Conservation (phyloP, 2,113 vertebrate species). For the Oceanites oceanicus region DNA sequence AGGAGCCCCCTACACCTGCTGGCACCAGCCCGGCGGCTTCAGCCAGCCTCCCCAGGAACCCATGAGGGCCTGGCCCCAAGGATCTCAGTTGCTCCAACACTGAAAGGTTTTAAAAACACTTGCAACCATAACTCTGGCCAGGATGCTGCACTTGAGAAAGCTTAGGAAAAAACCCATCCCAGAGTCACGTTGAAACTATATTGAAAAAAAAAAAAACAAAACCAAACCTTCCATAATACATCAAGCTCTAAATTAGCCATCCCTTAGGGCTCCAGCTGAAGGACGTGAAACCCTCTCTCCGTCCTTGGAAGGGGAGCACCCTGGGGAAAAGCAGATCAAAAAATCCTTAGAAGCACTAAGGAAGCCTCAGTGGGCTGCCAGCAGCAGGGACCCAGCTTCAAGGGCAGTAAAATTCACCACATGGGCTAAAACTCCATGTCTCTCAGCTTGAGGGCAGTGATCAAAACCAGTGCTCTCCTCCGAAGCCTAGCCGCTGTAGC, state of each 20-base stretch:
- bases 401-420: neutral
- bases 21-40: neutral
- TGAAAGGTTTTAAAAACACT: neutral
- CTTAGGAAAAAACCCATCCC: rapidly evolving
- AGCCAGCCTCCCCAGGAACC: neutral
- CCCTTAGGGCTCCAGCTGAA: neutral
- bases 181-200: neutral
- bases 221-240: rapidly evolving
- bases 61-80: rapidly evolving
- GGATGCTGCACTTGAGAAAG: neutral
- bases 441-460: neutral
- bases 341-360: neutral
- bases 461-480: neutral
- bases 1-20: neutral
- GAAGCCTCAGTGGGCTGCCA: neutral
- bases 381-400: neutral
- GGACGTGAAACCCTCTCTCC: neutral
- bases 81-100: neutral
- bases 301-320: neutral
- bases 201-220: neutral
- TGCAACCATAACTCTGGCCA: neutral
- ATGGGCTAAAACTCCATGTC: neutral
- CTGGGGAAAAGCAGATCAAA: neutral
- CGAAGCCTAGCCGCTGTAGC: neutral
- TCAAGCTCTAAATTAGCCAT: neutral